Evolutionary conservation across 2,113 vertebrate genomes (phyloP).

Genomic region (Megaptera novaeangliae): DNA sequence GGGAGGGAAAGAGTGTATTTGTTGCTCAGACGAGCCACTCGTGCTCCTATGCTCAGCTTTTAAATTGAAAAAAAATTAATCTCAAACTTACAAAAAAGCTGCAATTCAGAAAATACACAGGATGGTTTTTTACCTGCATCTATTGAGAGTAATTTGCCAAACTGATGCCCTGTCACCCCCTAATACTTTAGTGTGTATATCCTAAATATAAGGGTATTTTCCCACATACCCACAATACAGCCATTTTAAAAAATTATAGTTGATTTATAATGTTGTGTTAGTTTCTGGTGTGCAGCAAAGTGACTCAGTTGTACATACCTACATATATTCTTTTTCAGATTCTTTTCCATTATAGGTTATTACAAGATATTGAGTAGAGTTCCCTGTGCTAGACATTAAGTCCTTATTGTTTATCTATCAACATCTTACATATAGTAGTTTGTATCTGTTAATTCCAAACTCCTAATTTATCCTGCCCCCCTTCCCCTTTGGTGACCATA

Average conservation of each 20-base stretch:
- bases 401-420: neutral
- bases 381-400: neutral
- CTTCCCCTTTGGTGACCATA: neutral
- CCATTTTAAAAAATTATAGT: neutral
- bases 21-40: neutral
- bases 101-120: neutral
- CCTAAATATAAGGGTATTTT: neutral
- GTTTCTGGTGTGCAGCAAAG: neutral
- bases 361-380: neutral
- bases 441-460: neutral
- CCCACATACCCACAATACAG: neutral
- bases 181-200: neutral
- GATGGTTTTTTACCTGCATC: neutral
- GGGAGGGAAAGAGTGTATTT: neutral
- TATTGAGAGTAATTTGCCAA: neutral
- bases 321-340: neutral
- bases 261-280: rapidly evolving
- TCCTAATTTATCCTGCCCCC: neutral
- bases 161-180: neutral
- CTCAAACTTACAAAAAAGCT: neutral
- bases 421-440: neutral
- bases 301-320: too few relatives aligned
- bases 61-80: neutral
- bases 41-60: neutral
- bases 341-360: neutral